Percentiles rank a stretch among this genome's conserved stretches.
phyloP scores from a whole-genome alignment of 2,797 vertebrate genomes.

The Phrynocephalus guinanensis region DNA sequence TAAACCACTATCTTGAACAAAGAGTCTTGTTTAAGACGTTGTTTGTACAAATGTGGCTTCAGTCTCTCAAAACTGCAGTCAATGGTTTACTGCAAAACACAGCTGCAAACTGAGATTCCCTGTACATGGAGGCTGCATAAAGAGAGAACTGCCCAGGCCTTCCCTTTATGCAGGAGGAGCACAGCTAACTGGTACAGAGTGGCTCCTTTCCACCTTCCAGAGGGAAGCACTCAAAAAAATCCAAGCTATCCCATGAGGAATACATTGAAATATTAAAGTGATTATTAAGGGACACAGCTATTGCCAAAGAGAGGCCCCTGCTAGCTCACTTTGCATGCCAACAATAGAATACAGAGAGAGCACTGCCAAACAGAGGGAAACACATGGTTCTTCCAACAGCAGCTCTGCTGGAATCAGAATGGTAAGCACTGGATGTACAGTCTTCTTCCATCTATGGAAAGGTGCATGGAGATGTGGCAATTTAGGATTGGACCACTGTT shows the following conservation, averaged over 20 bases:
- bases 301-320: not conserved
- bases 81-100: not conserved
- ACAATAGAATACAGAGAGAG: not conserved
- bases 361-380: not conserved
- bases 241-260: not conserved
- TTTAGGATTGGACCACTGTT: not conserved
- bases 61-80: not conserved
- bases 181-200: not conserved
- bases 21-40: not conserved
- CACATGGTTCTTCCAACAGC: not conserved
- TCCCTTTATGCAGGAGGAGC: not conserved
- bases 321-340: not conserved
- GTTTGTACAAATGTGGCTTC: not conserved
- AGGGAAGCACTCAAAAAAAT: not conserved
- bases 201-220: not conserved
- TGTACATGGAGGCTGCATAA: not conserved
- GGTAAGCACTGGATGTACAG: not conserved
- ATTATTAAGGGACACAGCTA: not conserved
- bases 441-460: not conserved
- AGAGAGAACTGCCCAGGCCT: not conserved
- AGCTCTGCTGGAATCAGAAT: conserved; percentile 9
- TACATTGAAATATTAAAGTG: conserved; percentile 2
- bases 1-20: not conserved
- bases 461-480: not conserved
- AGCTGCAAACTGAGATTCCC: not conserved